Evolutionary conservation across 2,797 vertebrate genomes (phyloP).

Genomic region (Trachops cirrhosus): DNA sequence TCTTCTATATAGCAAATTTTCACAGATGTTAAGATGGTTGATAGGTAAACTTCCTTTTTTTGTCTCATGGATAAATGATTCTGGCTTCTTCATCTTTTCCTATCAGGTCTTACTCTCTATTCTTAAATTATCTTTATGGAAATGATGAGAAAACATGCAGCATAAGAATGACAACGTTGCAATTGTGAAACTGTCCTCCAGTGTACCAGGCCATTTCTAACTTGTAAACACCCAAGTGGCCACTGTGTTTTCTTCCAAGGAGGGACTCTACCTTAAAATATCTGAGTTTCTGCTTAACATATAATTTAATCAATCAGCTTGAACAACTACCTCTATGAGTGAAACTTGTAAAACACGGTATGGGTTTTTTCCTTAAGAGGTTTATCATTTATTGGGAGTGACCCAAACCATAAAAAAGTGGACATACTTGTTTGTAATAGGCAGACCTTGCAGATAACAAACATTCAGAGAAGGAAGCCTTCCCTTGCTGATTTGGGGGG

Average conservation of each 20-base stretch:
- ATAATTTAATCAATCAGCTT: background rate
- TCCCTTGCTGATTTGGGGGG: background rate
- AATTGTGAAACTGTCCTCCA: background rate
- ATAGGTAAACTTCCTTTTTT: background rate
- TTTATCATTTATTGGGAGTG: background rate
- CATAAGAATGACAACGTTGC: background rate
- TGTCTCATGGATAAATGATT: background rate
- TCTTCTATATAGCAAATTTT: background rate
- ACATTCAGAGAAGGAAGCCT: background rate
- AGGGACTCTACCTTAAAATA: background rate
- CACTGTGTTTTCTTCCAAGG: background rate
- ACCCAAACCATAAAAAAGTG: background rate
- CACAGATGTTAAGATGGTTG: background rate
- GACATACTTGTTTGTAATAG: background rate
- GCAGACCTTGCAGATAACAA: background rate
- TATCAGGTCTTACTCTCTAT: constrained; percentile 19
- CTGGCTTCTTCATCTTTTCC: background rate
- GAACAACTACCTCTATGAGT: background rate
- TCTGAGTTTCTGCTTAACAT: background rate
- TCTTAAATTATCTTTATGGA: constrained; percentile 44
- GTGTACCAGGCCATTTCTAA: background rate
- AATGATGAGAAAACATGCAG: constrained; percentile 16
- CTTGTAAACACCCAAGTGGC: background rate
- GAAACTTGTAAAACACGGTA: background rate
- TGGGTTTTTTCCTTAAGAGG: background rate